These are phyloP conservation scores for Crossocerus cetratus DNA, from an alignment of 2,888 invertebrate species.

Conservation along the genomic window DNA sequence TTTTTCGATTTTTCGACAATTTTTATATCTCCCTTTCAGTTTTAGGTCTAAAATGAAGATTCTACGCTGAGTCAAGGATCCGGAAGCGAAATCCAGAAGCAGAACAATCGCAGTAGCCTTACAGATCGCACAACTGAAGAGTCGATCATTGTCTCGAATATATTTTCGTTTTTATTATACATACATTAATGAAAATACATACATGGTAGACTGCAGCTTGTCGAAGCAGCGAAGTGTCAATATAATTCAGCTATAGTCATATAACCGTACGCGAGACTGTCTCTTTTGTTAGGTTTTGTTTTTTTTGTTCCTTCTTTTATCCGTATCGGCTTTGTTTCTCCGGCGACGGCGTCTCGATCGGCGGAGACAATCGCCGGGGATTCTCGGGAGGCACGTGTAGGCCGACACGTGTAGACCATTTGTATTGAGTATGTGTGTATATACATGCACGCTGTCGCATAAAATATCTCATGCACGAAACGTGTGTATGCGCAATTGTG, in stretches of 20 bases:
- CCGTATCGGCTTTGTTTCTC: not conserved
- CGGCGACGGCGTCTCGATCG: conserved; percentile 43
- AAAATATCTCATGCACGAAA: conserved; percentile 1
- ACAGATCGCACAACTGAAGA: conserved; percentile 24
- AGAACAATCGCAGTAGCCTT: too few relatives aligned
- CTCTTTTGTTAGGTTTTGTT: conserved; percentile 10
- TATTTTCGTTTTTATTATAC: conserved; percentile 72
- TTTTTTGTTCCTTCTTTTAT: conserved; percentile 1
- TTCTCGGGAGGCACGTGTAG: conserved; percentile 55
- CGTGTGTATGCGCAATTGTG: not conserved
- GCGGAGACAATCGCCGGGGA: conserved; percentile 28
- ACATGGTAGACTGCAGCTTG: conserved; percentile 76
- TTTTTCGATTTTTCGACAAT: conserved; percentile 22
- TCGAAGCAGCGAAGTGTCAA: conserved; percentile 74
- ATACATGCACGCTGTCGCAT: conserved; percentile 10
- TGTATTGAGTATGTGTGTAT: conserved; percentile 18
- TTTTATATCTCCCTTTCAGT: too few relatives aligned
- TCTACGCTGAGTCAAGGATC: too few relatives aligned
- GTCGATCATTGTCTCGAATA: conserved; percentile 58
- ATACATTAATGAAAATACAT: conserved; percentile 77
- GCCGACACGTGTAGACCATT: conserved; percentile 58
- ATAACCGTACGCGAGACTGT: conserved; percentile 46
- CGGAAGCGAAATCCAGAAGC: too few relatives aligned
- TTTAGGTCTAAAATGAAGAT: too few relatives aligned
- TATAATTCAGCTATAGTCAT: conserved; percentile 60